Conservation (phyloP, 2,797 vertebrate genomes). For the Adelosebastes latens region DNA sequence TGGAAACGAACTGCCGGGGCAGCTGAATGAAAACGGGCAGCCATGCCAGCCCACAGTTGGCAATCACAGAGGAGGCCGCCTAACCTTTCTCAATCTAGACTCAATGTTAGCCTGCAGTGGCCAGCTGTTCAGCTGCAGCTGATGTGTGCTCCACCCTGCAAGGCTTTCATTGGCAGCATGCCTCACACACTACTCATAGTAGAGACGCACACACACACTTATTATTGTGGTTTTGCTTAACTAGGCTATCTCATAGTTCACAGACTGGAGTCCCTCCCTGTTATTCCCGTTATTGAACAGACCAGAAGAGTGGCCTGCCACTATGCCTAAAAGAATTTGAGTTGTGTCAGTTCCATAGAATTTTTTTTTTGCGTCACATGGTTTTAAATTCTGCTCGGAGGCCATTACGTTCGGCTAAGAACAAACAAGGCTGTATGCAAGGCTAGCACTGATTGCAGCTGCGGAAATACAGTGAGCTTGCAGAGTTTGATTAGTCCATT, state of each 20-base stretch:
- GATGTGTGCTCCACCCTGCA: constrained; percentile 77
- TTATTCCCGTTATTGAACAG: constrained; percentile 29
- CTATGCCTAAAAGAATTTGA: background rate
- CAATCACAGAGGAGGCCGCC: constrained; percentile 53
- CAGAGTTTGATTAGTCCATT: background rate
- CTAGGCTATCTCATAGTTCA: constrained; percentile 38
- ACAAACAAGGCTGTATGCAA: background rate
- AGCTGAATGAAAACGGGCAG: constrained; percentile 25
- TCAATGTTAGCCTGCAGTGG: constrained; percentile 53
- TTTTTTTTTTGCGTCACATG: constrained; percentile 15
- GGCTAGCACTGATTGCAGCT: background rate
- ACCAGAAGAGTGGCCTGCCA: constrained; percentile 11
- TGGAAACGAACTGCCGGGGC: constrained; percentile 18
- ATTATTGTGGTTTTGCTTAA: constrained; percentile 61
- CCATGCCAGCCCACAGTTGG: constrained; percentile 57
- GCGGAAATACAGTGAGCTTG: background rate
- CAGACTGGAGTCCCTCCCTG: constrained; percentile 41
- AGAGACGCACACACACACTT: constrained; percentile 9
- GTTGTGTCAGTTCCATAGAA: background rate
- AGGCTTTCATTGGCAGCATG: constrained; percentile 74
- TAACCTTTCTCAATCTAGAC: constrained; percentile 57
- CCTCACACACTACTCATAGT: constrained; percentile 52
- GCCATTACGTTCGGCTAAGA: background rate
- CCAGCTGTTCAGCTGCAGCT: constrained; percentile 79
- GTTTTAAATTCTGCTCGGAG: constrained; percentile 22